These are phyloP conservation scores for Heliconius aoede DNA, from an alignment of 2,888 invertebrate genomes.

Conservation along the genomic window DNA sequence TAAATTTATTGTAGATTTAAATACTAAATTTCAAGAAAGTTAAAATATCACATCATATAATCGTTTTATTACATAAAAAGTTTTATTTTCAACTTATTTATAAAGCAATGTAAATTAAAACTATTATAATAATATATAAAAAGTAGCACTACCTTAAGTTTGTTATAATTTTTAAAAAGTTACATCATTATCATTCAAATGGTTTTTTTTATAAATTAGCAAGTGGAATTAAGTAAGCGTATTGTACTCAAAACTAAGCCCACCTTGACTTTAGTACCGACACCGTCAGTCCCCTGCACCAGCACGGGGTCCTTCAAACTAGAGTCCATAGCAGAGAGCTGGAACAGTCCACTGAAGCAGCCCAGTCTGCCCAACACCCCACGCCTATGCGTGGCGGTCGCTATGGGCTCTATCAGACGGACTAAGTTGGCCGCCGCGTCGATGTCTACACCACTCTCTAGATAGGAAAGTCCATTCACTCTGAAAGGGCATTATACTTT, in stretches of 20 bases:
- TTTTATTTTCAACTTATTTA: too few species aligned
- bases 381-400: conserved; percentile 89
- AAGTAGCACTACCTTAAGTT: too few species aligned
- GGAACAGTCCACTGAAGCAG: conserved; percentile 97
- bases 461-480: conserved; percentile 90
- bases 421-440: conserved; percentile 95
- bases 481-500: conserved; percentile 55
- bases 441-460: conserved; percentile 96
- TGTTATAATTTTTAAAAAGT: too few species aligned
- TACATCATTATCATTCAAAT: too few species aligned
- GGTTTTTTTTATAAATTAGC: too few species aligned
- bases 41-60: too few species aligned
- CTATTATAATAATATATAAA: too few species aligned
- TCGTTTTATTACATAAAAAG: too few species aligned
- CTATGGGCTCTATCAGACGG: conserved; percentile 90
- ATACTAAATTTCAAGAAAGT: too few species aligned
- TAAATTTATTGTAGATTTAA: neutral
- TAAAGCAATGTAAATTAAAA: too few species aligned
- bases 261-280: conserved; percentile 98
- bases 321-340: conserved; percentile 87
- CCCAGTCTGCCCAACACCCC: conserved; percentile 94
- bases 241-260: neutral
- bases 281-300: conserved; percentile 97
- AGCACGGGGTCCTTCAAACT: conserved; percentile 91
- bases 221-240: too few species aligned